Base-by-base conservation (phyloP, 1,140 invertebrate genomes). In the Listronotus bonariensis region DNA sequence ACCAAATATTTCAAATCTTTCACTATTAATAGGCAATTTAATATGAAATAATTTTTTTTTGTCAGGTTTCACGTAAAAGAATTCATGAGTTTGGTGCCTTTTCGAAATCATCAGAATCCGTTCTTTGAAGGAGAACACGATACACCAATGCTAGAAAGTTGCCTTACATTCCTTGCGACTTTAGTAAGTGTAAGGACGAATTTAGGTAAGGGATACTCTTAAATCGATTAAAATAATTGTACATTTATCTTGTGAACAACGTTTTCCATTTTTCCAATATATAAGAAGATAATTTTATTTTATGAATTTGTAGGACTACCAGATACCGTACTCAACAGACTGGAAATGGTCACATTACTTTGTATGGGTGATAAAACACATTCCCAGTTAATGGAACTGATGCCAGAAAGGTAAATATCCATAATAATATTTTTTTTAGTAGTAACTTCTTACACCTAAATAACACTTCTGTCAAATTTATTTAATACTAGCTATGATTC, bases 311-410 rank as follows among this genome's bases (percentile, higher is more conserved):
- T 68, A 83, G 83, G 83, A 62, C 72, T 84, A 57, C 79, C 81
- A 4, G 83, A 84, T 72, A 76, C 78, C 12, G 82, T 80, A 68
- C 78, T 84, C 17, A 79, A 80, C 68, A 84, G 92, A 46, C 81
- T 96, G 56, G 96, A 98, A 84, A 96, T 98, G 84, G 90, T 95
- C 11, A 93, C 94, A 3, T 79, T 98, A 20, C 80, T 98, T 42
- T 95, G 94, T 72, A 95, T 96, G 79, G 88, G 89, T 45, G 95
- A 98, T 79, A 93, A 96, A 79, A 97, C 95, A 1, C 95, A 98
- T 80, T 96, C 92, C 69, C 95, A 97, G 77, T 81, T 98, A 15
- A 90, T 96, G 80, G 95, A 98, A 77, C 80, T 95, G 32, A 95
- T 98, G 91, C 96, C 96, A 0, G 95, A 98, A 81, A 85, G 63